Conservation (phyloP, 1,140 invertebrate genomes). For the Halyomorpha halys region DNA sequence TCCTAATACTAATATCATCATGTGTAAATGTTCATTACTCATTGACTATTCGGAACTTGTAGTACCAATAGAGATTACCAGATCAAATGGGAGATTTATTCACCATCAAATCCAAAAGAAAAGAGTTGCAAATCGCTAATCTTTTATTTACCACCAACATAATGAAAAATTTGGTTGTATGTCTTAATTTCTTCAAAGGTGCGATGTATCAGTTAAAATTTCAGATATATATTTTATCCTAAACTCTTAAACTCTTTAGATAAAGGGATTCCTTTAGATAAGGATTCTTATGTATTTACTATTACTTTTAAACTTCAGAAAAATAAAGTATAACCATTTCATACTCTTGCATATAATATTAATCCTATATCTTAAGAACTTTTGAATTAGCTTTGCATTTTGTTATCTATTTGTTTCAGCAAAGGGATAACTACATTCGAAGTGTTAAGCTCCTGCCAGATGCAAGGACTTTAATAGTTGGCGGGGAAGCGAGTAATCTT, state of each 20-base stretch:
- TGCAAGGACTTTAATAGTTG: constrained; percentile 79
- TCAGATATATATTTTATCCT: neutral
- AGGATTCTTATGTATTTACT: neutral
- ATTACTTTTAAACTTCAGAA: neutral
- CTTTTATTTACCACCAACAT: no score
- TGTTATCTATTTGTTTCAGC: constrained; percentile 33
- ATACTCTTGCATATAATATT: neutral
- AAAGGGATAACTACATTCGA: constrained; percentile 82
- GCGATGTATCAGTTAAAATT: neutral
- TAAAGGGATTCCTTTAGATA: neutral
- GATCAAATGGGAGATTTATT: no score
- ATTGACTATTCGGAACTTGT: no score
- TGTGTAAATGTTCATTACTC: no score
- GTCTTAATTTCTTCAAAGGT: no score
- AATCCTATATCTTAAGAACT: neutral
- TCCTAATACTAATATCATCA: no score
- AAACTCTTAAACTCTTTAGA: neutral
- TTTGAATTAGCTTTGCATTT: constrained; percentile 10
- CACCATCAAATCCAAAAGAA: no score
- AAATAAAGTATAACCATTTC: neutral
- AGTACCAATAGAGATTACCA: no score
- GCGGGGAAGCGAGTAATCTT: constrained; percentile 80
- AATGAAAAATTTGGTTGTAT: no score
- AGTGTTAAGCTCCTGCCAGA: constrained; percentile 87
- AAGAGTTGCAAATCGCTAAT: no score